Evolutionary conservation across 2,888 invertebrate species (phyloP), one percentile per base, ranked within the genome.

Genomic region (Cantharis nigra): DNA sequence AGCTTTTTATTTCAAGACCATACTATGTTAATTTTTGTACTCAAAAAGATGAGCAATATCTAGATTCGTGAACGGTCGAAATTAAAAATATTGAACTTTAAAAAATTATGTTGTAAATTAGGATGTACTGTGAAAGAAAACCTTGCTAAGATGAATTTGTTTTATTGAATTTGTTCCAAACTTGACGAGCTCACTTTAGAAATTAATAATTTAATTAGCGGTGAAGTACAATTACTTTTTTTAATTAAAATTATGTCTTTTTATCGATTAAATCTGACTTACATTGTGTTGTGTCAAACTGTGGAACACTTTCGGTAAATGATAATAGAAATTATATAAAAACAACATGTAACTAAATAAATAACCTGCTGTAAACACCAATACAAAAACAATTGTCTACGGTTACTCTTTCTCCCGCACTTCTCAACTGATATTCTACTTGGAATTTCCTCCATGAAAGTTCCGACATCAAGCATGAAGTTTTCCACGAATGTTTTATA

Each of bases 311-410:
- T 65, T 65, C 0, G 20, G 23, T 20, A 65, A 65, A 20, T 23
- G 13, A 65, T 65, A 16, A 16, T 11, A 65, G 65, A 23, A 65
- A 65, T 65, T 65, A 65, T 5, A 65, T 20, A 65, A 65, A 65
- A 65, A 65, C 65, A 65, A 65, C 65, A n/a, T 20, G 65, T n/a
- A 23, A 20, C 23, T 67, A 67, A 67, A 67, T 20, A 18, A n/a
- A 64, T 30, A 64, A 64, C 71, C 14, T 71, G 64, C 64, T 71
- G 63, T 30, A 10, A 64, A 71, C 71, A 62, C 71, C 28, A 64
- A 63, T 64, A 64, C 20, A 63, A 64, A 71, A 71, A 71, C 64
- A 64, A 64, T 71, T 28, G 26, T 63, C 64, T 11, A 64, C 64
- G 26, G 71, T 63, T 71, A 28, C 20, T 71, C 64, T n/a, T 67